Base-by-base conservation (phyloP, 2,797 vertebrate species). In the Lepus townsendii region DNA sequence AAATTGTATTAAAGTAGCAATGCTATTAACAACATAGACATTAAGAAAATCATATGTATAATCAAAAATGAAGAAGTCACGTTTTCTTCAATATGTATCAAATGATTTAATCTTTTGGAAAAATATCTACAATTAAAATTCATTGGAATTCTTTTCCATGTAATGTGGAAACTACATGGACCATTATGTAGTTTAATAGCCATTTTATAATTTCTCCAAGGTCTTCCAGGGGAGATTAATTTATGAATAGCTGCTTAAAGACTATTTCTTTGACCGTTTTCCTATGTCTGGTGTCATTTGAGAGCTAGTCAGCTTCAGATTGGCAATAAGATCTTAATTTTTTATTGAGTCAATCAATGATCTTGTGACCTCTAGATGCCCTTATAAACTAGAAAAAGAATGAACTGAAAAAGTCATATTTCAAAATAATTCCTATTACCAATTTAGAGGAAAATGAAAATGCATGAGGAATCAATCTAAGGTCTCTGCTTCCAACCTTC, bases 131-230 rank as follows among this genome's bases (percentile, higher is more conserved):
- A 88, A 80, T 88, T 96, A 89, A 90, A 96, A 92, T 71, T 84
- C 79, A 94, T 75, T 75, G 76, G 26, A 89, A 72, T 95, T 92
- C 24, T 89, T 95, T 96, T 90, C 86, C 62, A 57, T 80, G 19
- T 82, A 93, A 91, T 92, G 60, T 88, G 30, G 84, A 95, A 91
- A 96, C 19, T 96, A 6, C 79, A 94, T 75, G 60, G 76, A 8
- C 47, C 69, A 94, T 97, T 97, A 89, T 80, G 20, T 88, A 83
- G 68, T 92, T 79, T 95, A 95, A 97, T 76, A 93, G 60, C 22
- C 62, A 96, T 95, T 95, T 95, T 78, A 95, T 93, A 95, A 90
- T 93, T 96, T 96, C 83, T 92, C 76, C 24, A 94, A 80, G 47
- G 90, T 90, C 63, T 95, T 85, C 27, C 19, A 30, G 35, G 68